Percentiles rank a stretch among this genome's conserved stretches.
These are phyloP conservation scores for Eleutherodactylus coqui DNA, from an alignment of 2,797 vertebrate species.

Conservation along the genomic window DNA sequence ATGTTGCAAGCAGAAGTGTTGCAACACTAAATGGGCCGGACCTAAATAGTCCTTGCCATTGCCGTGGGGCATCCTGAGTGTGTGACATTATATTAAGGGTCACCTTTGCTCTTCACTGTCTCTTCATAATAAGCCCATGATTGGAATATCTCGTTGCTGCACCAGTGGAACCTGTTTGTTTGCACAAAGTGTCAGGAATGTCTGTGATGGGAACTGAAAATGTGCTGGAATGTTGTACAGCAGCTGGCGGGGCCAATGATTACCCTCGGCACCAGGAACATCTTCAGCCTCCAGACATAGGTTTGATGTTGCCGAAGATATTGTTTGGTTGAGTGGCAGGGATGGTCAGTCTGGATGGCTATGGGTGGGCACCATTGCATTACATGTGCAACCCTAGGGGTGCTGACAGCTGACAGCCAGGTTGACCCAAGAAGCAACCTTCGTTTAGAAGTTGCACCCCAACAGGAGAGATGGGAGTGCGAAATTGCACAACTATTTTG, in stretches of 20 bases:
- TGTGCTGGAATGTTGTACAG: too few relatives aligned
- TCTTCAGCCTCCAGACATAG: background rate
- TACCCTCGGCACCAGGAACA: background rate
- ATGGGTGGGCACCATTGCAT: background rate
- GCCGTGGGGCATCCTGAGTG: too few relatives aligned
- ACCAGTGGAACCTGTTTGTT: constrained; percentile 23
- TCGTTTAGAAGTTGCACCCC: too few relatives aligned
- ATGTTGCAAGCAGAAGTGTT: too few relatives aligned
- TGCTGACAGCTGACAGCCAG: too few relatives aligned
- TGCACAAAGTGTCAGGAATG: background rate
- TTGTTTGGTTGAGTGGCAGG: background rate
- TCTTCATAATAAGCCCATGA: background rate
- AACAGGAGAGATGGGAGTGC: too few relatives aligned
- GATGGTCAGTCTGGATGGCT: background rate
- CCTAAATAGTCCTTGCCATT: too few relatives aligned
- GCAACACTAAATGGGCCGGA: too few relatives aligned
- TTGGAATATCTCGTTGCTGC: background rate
- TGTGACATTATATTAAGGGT: too few relatives aligned
- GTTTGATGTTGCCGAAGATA: background rate
- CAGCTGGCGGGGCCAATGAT: background rate
- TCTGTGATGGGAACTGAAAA: background rate
- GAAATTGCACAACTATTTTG: too few relatives aligned
- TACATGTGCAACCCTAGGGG: background rate
- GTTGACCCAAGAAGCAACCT: too few relatives aligned
- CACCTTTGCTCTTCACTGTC: background rate